Evolutionary conservation across 53 echinoderm and acorn worm species (phyloP).

Genomic region (Echinometra lucunter): DNA sequence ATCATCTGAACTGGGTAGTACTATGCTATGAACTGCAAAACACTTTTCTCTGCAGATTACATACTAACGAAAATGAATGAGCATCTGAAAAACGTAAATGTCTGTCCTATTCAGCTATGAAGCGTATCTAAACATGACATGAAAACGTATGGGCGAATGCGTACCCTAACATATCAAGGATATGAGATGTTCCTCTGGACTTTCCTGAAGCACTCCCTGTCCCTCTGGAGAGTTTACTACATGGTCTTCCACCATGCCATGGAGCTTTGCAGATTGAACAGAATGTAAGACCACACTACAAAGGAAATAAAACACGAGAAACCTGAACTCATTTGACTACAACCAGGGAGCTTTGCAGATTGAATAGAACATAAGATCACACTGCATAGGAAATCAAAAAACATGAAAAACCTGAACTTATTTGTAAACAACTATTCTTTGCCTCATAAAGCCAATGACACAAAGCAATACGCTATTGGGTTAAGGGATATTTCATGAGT

Average conservation of each 20-base stretch:
- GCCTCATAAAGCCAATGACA: too few relatives aligned
- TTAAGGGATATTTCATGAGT: too few relatives aligned
- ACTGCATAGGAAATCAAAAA: slow-evolving; percentile 69
- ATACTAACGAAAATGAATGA: too few relatives aligned
- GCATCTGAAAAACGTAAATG: too few relatives aligned
- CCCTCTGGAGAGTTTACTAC: slow-evolving; percentile 61
- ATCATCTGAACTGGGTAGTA: too few relatives aligned
- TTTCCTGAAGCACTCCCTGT: slow-evolving; percentile 3
- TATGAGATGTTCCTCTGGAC: slow-evolving; percentile 73
- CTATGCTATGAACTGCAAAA: too few relatives aligned
- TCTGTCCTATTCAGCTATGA: too few relatives aligned
- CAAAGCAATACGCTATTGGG: too few relatives aligned
- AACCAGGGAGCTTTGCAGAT: slow-evolving; percentile 90
- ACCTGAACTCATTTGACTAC: slow-evolving; percentile 57
- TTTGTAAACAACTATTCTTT: too few relatives aligned
- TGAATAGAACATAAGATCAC: slow-evolving; percentile 89
- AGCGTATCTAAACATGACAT: background rate
- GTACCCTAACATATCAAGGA: slow-evolving; percentile 89
- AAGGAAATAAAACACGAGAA: background rate
- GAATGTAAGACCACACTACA: slow-evolving; percentile 90
- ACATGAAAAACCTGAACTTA: too few relatives aligned
- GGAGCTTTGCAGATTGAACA: slow-evolving; percentile 95
- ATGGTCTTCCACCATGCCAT: slow-evolving; percentile 90
- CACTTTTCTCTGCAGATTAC: too few relatives aligned
- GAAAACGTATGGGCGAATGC: background rate